Percentiles rank a stretch among this genome's conserved stretches.
Conservation (phyloP, 2,797 vertebrate genomes). For the Microctenopoma stevenorrisi region DNA sequence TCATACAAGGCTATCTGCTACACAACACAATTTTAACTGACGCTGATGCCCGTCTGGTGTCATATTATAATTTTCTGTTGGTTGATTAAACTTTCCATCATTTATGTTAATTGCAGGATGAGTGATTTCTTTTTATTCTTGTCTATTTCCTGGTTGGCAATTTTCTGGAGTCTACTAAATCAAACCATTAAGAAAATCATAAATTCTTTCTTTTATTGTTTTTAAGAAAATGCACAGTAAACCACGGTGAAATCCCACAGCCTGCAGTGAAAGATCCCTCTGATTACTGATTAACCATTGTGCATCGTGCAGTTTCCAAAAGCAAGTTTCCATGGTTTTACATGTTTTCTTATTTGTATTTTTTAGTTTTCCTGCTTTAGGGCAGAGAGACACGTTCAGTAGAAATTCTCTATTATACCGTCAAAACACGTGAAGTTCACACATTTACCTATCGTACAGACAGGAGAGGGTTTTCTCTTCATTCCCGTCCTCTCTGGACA, state of each 20-base stretch:
- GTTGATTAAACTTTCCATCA: constrained; percentile 58
- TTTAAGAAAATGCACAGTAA: constrained; percentile 46
- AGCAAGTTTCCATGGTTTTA: constrained; percentile 11
- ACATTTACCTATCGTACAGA: constrained; percentile 36
- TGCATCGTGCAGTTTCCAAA: constrained; percentile 54
- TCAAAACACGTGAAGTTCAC: constrained; percentile 6
- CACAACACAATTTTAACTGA: constrained; percentile 16
- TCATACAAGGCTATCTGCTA: constrained; percentile 6
- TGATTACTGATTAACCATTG: constrained; percentile 78
- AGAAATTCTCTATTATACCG: neutral
- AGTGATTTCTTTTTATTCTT: constrained; percentile 55
- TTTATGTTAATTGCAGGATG: constrained; percentile 58
- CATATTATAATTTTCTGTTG: constrained; percentile 44
- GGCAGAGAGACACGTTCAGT: constrained; percentile 2
- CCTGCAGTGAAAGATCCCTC: constrained; percentile 62
- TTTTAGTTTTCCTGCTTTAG: neutral
- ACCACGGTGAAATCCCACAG: constrained; percentile 36
- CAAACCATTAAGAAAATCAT: constrained; percentile 56
- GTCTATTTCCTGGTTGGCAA: constrained; percentile 37
- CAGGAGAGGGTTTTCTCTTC: constrained; percentile 35
- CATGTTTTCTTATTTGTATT: neutral
- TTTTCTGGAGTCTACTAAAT: constrained; percentile 55
- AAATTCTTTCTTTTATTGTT: constrained; percentile 51
- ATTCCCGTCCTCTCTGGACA: constrained; percentile 12
- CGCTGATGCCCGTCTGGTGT: constrained; percentile 28